These are phyloP conservation scores for Peromyscus melanophrys DNA, from an alignment of 2,797 vertebrate genomes.

Conservation along the genomic window DNA sequence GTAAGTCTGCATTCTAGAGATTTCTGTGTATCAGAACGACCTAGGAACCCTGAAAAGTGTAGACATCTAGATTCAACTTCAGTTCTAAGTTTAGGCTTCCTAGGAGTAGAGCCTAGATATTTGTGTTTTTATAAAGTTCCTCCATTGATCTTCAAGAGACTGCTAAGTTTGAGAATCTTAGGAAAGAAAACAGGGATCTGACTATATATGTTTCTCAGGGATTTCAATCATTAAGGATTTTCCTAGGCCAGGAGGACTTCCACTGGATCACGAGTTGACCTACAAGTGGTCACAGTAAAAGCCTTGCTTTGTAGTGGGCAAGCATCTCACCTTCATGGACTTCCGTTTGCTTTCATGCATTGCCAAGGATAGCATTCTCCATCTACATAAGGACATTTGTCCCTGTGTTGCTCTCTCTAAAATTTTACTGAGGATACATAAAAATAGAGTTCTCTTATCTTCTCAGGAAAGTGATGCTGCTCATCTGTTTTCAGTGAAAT, in stretches of 20 bases:
- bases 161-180: background rate
- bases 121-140: conserved; percentile 18
- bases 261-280: background rate
- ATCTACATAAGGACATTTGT: conserved; percentile 30
- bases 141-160: conserved; percentile 11
- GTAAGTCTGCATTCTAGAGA: background rate
- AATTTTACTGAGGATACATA: background rate
- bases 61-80: background rate
- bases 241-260: conserved; percentile 4
- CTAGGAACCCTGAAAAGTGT: background rate
- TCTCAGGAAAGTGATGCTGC: background rate
- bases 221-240: background rate
- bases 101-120: background rate
- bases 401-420: conserved; percentile 33
- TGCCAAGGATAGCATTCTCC: background rate
- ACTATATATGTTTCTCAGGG: background rate
- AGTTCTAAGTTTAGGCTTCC: background rate
- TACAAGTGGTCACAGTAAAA: background rate
- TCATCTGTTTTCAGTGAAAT: conserved; percentile 5
- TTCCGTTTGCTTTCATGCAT: background rate
- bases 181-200: conserved; percentile 32
- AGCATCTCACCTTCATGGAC: background rate
- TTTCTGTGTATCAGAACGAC: background rate
- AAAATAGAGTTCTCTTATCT: conserved; percentile 24
- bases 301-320: background rate